Conservation (phyloP, 2,888 invertebrate species). For the Blera fallax region DNA sequence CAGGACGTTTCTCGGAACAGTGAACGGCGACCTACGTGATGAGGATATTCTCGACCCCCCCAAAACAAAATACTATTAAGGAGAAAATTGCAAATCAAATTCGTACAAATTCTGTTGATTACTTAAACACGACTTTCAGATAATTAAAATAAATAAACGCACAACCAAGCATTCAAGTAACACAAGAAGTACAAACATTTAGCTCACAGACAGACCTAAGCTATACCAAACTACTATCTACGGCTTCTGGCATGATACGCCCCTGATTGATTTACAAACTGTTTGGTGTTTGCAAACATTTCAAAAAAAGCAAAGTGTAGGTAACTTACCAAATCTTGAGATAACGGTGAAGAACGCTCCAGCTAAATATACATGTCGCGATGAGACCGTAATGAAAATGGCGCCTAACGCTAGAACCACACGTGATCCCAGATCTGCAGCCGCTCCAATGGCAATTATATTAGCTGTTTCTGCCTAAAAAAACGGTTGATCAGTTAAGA, state of each 20-base stretch:
- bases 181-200: not conserved
- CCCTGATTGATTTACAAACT: slow-evolving; percentile 6
- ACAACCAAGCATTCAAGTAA: too few species aligned
- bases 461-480: slow-evolving; percentile 85
- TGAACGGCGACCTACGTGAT: too few species aligned
- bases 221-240: not conserved
- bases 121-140: not conserved
- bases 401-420: slow-evolving; percentile 85
- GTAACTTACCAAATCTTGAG: slow-evolving; percentile 86
- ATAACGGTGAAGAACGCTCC: slow-evolving; percentile 86
- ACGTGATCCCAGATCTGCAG: slow-evolving; percentile 86
- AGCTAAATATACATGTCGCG: slow-evolving; percentile 85
- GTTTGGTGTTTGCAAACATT: slow-evolving; percentile 14
- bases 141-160: not conserved
- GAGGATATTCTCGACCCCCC: too few species aligned
- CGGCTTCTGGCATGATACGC: not conserved
- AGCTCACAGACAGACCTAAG: not conserved
- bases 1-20: too few species aligned
- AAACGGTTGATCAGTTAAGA: not conserved
- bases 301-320: too few species aligned
- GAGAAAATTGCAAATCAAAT: too few species aligned
- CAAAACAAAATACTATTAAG: too few species aligned
- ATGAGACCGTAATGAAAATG: slow-evolving; percentile 84
- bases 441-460: slow-evolving; percentile 87
- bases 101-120: not conserved